phyloP scores from a whole-genome alignment of 2,797 vertebrate species.

The Hyperoplus lanceolatus region DNA sequence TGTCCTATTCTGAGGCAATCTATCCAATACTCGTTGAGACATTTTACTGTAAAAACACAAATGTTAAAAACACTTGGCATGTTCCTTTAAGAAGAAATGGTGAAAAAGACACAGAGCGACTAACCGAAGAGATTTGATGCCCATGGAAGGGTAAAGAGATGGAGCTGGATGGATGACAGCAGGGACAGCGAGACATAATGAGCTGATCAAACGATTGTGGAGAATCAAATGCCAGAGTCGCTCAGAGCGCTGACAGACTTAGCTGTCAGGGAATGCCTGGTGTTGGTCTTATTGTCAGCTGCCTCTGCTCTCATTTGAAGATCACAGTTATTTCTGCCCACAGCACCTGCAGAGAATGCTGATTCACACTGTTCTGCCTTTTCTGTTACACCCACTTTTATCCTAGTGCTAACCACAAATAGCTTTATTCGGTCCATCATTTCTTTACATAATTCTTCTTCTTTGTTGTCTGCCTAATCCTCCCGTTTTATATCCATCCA shows the following conservation, averaged over 20 bases:
- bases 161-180: slow-evolving; percentile 55
- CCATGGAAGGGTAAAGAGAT: slow-evolving; percentile 45
- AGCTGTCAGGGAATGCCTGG: slow-evolving; percentile 56
- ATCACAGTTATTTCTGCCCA: slow-evolving; percentile 29
- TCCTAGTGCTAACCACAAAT: slow-evolving; percentile 19
- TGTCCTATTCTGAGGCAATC: not conserved
- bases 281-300: slow-evolving; percentile 41
- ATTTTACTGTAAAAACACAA: not conserved
- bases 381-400: not conserved
- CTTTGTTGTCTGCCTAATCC: not conserved
- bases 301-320: slow-evolving; percentile 37
- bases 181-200: slow-evolving; percentile 58
- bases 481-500: not conserved
- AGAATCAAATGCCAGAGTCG: slow-evolving; percentile 60
- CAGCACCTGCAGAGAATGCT: slow-evolving; percentile 37
- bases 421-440: slow-evolving; percentile 1
- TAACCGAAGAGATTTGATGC: slow-evolving; percentile 21
- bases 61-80: not conserved
- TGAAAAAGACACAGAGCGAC: slow-evolving; percentile 25
- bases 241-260: slow-evolving; percentile 42
- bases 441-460: not conserved
- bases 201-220: slow-evolving; percentile 66
- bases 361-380: not conserved
- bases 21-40: not conserved
- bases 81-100: slow-evolving; percentile 29